Base-by-base conservation (phyloP, 2,113 vertebrate species). In the Cephalopterus ornatus region DNA sequence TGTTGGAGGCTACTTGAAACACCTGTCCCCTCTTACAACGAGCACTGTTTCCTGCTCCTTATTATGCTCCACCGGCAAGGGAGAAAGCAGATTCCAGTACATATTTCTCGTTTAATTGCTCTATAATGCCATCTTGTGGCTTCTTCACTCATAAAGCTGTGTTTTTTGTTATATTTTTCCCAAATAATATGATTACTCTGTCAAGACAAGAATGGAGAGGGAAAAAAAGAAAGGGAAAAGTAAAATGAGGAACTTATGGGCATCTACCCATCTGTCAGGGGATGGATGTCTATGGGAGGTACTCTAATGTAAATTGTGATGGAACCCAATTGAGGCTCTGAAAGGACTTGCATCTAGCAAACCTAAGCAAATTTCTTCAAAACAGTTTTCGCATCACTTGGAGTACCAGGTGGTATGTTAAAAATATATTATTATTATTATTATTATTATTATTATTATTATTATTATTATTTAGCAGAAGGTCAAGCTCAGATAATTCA, bases 81-180 rank as follows among this genome's bases (percentile, higher is more conserved):
- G 46, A 33, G 44, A 76, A 77, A 87, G 28, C 32, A 30, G 59
- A 74, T 46, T 71, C 42, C 74, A 35, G 44, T 0, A 2, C 14
- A 35, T 41, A 39, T 33, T 67, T 27, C 80, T 37, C 11, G 16
- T 97, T 97, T 88, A 85, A 93, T 93, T 98, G 96, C 97, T 98
- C 97, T 94, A 49, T 88, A 92, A 79, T 96, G 97, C 97, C 97
- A 97, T 98, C 97, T 96, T 95, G 97, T 98, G 97, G 97, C 50
- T 19, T 53, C 84, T 88, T 52, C 33, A 18, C 59, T 95, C 70
- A 77, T 8, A 58, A 78, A 88, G 33, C 55, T 3, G 0, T 2
- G 23, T 56, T 70, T 70, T 33, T 87, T 53, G 62, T 63, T 70
- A 9, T 13, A 4, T 70, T 94, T 59, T 39, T 42, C n/a, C 24